phyloP scores from a whole-genome alignment of 2,888 invertebrate genomes.

The Altica lythri region DNA sequence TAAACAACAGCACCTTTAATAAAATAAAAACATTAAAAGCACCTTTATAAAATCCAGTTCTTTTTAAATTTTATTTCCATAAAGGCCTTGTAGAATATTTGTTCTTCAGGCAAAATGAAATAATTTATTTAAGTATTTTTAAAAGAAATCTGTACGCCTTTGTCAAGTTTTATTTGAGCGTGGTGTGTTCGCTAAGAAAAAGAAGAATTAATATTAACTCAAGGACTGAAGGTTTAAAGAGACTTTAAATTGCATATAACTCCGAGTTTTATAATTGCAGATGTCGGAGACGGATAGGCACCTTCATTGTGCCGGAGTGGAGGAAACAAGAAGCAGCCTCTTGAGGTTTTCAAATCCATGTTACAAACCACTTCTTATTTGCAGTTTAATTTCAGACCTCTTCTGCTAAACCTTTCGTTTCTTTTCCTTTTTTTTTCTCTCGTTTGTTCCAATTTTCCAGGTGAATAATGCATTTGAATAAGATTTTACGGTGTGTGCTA shows the following conservation, averaged over 20 bases:
- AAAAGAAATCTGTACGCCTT: too few species aligned
- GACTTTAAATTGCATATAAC: conserved; percentile 1
- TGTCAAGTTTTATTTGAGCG: too few species aligned
- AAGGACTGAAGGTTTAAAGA: background rate
- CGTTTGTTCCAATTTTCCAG: background rate
- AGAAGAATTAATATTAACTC: conserved; percentile 1
- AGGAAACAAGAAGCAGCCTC: background rate
- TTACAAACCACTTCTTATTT: background rate
- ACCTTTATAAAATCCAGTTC: too few species aligned
- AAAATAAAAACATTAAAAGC: too few species aligned
- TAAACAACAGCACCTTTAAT: too few species aligned
- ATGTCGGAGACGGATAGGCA: background rate
- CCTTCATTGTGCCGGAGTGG: background rate
- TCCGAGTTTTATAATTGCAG: background rate
- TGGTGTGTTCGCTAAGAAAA: background rate
- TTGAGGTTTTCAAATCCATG: background rate
- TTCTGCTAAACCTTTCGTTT: background rate
- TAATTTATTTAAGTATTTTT: too few species aligned
- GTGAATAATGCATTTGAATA: background rate
- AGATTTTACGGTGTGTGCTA: too few species aligned
- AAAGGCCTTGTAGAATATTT: too few species aligned
- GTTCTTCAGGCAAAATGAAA: too few species aligned
- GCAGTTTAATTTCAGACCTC: background rate
- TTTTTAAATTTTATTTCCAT: too few species aligned
- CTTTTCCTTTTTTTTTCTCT: background rate